phyloP scores from a whole-genome alignment of 2,888 invertebrate genomes.

The Osedax frankpressi region DNA sequence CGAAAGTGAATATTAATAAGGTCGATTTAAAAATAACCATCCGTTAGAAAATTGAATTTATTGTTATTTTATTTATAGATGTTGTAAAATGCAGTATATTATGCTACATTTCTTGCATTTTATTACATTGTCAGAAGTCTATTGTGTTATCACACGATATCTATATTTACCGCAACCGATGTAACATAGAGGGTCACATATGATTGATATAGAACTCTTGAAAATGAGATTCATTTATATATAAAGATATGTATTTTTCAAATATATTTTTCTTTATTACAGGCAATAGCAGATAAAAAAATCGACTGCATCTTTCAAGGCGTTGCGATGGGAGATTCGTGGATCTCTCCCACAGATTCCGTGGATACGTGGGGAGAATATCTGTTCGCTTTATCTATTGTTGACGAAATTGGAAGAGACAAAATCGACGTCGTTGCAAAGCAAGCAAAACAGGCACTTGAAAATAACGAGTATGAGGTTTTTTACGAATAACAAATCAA shows the following conservation, averaged over 20 bases:
- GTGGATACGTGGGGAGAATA: slow-evolving; percentile 71
- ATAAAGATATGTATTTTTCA: background rate
- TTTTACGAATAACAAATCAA: too few relatives aligned
- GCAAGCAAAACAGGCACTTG: slow-evolving; percentile 52
- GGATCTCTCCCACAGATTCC: slow-evolving; percentile 76
- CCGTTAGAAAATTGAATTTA: too few relatives aligned
- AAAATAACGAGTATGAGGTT: slow-evolving; percentile 51
- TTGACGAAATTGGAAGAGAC: slow-evolving; percentile 51
- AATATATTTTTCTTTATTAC: slow-evolving; percentile 28
- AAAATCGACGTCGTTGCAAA: slow-evolving; percentile 49
- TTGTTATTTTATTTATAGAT: too few relatives aligned
- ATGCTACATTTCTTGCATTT: too few relatives aligned
- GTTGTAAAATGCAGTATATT: too few relatives aligned
- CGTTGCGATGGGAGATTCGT: slow-evolving; percentile 72
- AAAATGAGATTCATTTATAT: background rate
- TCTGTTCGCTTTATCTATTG: slow-evolving; percentile 46
- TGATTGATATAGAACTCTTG: background rate
- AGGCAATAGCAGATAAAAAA: slow-evolving; percentile 56
- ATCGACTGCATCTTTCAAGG: slow-evolving; percentile 62
- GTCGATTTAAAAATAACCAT: too few relatives aligned
- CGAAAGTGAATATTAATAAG: too few relatives aligned
- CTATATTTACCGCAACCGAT: too few relatives aligned
- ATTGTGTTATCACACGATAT: too few relatives aligned
- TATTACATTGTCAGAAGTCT: too few relatives aligned
- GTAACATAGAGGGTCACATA: background rate